Conservation (phyloP, 2,888 invertebrate species). For the Campoplex nolae region DNA sequence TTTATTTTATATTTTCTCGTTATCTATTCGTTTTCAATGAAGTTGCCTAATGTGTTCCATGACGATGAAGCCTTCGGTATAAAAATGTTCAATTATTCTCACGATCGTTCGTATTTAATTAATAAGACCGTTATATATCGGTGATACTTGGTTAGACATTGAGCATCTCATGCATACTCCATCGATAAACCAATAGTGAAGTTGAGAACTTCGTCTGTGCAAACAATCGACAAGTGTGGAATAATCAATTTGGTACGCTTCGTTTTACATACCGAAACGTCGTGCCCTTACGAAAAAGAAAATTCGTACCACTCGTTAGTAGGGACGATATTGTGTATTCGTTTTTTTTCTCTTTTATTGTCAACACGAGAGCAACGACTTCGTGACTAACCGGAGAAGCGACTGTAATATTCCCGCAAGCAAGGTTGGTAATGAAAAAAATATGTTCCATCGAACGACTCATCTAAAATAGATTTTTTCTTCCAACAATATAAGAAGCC, state of each 20-base stretch:
- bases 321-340: background rate
- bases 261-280: background rate
- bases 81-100: background rate
- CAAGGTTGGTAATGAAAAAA: background rate
- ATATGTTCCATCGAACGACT: background rate
- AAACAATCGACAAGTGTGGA: conserved; percentile 6
- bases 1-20: background rate
- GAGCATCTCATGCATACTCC: background rate
- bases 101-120: background rate
- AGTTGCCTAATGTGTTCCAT: background rate
- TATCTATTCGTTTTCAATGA: background rate
- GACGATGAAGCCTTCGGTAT: background rate
- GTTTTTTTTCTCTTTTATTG: background rate
- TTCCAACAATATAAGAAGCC: too few relatives aligned
- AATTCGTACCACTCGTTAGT: background rate
- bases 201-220: background rate
- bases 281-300: background rate
- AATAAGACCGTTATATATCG: too few relatives aligned
- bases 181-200: background rate
- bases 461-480: too few relatives aligned
- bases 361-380: background rate
- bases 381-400: background rate
- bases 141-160: background rate
- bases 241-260: background rate
- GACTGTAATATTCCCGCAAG: background rate